A percentile compares a stretch with the other conserved stretches of the same genome.
Evolutionary conservation across 2,888 invertebrate genomes (phyloP).

Genomic region (Mesoligia furuncula): DNA sequence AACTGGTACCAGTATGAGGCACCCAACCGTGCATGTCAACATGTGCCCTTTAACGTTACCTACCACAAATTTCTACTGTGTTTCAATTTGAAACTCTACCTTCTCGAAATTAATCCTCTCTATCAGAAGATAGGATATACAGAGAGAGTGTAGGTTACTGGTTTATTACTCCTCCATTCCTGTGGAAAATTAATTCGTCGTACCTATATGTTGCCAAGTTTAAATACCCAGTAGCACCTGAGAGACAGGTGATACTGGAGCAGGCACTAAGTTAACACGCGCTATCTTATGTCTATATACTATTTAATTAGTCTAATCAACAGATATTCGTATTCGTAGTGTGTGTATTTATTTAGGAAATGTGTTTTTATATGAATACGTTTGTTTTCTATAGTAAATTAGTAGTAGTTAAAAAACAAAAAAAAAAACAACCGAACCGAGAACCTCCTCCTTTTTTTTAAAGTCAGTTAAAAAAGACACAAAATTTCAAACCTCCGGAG

Average conservation of each 20-base stretch:
- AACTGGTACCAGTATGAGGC: not conserved
- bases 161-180: not conserved
- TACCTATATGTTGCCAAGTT: not conserved
- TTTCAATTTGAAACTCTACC: not conserved
- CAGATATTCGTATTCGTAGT: not conserved
- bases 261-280: slow-evolving; percentile 7
- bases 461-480: too few relatives aligned
- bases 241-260: slow-evolving; percentile 6
- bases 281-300: slow-evolving; percentile 26
- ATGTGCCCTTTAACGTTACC: not conserved
- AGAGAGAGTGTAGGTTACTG: not conserved
- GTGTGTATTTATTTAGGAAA: not conserved
- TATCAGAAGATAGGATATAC: not conserved
- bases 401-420: not conserved
- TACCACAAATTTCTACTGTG: not conserved
- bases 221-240: not conserved
- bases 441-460: too few relatives aligned
- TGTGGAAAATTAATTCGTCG: not conserved
- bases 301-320: not conserved
- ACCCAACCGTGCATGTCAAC: not conserved
- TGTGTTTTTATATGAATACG: not conserved
- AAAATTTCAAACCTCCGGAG: not conserved
- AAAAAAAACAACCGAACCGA: too few relatives aligned
- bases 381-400: not conserved
- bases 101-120: not conserved